Evolutionary conservation across 2,888 invertebrate species (phyloP), one percentile per base, ranked within the genome.

Genomic region (Xanthia togata): DNA sequence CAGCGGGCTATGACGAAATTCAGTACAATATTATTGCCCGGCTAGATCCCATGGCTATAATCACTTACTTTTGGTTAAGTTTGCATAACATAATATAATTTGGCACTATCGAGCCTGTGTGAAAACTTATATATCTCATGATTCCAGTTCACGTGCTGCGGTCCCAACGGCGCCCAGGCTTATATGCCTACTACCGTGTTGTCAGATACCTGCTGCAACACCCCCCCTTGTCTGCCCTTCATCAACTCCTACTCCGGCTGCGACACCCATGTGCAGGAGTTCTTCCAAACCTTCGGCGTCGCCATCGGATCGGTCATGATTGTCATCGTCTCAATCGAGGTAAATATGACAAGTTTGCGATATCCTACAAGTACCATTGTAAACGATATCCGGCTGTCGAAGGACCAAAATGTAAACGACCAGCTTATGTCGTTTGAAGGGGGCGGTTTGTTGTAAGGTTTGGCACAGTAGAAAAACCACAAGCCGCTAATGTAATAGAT

Each of bases 281-380:
- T 96, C 84, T 88, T 97, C 80, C 85, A 90, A 71, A 93, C 93
- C 63, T 95, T 94, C 89, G 97, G 97, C 4, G 90, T 97, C 14
- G 92, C 97, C 67, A 95, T 98, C 70, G 98, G 97, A 68, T 96
- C 97, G 44, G 94, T 97, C 41, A 97, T 97, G 59, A 95, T 98
- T 70, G 97, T 97, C 47, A 95, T 98, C 67, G 98, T 97, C 11
- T 97, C 94, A 55, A 94, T 98, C 84, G 98, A 98, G 97, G 98
- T 98, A 93, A 84, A 78, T 64, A 68, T 68, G 11, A 35, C 35
- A 67, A 35, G 14, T 47, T 31, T 35, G 17, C 11, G 17, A 20
- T 26, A 20, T 38, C 3, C 9, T 12, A 38, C 26, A 26, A 17
- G 47, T 31, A 17, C 35, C 23, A n/a, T n/a, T n/a, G n/a, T n/a